phyloP scores from a whole-genome alignment of 2,113 vertebrate species.

The Microcebus jonahi region DNA sequence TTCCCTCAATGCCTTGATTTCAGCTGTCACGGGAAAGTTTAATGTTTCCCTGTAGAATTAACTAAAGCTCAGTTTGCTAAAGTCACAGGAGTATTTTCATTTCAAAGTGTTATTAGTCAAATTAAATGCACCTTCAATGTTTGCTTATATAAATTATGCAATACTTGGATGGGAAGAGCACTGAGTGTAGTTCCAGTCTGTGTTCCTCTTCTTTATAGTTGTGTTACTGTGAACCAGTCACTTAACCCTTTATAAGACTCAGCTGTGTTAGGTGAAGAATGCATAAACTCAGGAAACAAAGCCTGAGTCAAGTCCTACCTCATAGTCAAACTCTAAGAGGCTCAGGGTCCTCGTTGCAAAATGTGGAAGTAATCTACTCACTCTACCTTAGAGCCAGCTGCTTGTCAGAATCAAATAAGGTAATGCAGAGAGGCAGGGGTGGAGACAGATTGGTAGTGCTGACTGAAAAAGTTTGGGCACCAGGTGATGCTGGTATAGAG shows the following conservation, averaged over 20 bases:
- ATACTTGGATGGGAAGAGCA: too few species aligned
- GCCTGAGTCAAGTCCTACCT: neutral
- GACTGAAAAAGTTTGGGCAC: neutral
- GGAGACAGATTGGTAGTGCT: neutral
- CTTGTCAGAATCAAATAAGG: neutral
- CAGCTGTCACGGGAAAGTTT: neutral
- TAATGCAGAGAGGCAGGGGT: neutral
- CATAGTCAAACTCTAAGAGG: neutral
- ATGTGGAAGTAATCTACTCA: neutral
- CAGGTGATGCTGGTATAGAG: neutral
- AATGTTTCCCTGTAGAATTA: neutral
- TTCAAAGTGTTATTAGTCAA: conserved; percentile 11
- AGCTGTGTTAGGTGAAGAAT: neutral
- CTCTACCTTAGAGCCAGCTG: neutral
- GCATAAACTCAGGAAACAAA: neutral
- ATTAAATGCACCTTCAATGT: neutral
- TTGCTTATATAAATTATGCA: neutral
- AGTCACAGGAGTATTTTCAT: neutral
- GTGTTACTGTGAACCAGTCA: neutral
- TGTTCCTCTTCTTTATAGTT: neutral
- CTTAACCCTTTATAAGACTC: neutral
- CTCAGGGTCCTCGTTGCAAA: neutral
- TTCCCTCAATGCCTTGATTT: neutral
- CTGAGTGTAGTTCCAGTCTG: neutral
- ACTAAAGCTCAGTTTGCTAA: neutral